Evolutionary conservation across 2,888 invertebrate species (phyloP).

Genomic region (Agrilus mali): DNA sequence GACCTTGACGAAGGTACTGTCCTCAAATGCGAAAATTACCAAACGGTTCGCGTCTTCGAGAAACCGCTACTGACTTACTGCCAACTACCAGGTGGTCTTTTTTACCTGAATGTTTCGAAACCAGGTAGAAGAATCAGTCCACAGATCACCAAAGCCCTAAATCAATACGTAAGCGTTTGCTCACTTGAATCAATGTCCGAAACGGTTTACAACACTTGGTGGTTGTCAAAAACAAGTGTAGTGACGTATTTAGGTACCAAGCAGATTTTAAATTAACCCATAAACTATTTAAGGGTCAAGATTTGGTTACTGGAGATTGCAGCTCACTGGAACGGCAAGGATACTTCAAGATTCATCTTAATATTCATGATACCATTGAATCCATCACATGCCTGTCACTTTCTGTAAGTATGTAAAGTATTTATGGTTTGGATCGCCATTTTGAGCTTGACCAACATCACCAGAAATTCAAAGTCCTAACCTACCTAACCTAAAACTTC

Average conservation of each 20-base stretch:
- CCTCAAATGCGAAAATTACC: conserved; percentile 6
- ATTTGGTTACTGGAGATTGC: conserved; percentile 42
- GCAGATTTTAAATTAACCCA: too few species aligned
- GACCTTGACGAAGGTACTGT: conserved; percentile 10
- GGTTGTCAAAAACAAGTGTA: too few species aligned
- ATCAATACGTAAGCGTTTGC: conserved; percentile 27
- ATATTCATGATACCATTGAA: conserved; percentile 41
- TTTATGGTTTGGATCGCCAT: not conserved
- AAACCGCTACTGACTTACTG: conserved; percentile 34
- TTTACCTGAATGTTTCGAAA: conserved; percentile 44
- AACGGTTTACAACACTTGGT: too few species aligned
- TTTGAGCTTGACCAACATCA: conserved; percentile 1
- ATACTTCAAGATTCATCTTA: conserved; percentile 49
- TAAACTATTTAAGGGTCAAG: conserved; percentile 37
- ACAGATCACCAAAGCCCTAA: conserved; percentile 34
- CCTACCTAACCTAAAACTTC: not conserved
- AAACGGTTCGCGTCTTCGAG: conserved; percentile 25
- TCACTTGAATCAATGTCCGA: too few species aligned
- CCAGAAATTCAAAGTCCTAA: not conserved
- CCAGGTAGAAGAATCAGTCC: conserved; percentile 44
- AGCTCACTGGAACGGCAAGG: conserved; percentile 30
- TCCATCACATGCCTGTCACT: conserved; percentile 48
- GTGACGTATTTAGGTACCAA: too few species aligned
- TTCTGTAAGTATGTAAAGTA: conserved; percentile 31
- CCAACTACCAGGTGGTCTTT: conserved; percentile 45